Evolutionary conservation across 2,797 vertebrate genomes (phyloP).

Genomic region (Artibeus jamaicensis): DNA sequence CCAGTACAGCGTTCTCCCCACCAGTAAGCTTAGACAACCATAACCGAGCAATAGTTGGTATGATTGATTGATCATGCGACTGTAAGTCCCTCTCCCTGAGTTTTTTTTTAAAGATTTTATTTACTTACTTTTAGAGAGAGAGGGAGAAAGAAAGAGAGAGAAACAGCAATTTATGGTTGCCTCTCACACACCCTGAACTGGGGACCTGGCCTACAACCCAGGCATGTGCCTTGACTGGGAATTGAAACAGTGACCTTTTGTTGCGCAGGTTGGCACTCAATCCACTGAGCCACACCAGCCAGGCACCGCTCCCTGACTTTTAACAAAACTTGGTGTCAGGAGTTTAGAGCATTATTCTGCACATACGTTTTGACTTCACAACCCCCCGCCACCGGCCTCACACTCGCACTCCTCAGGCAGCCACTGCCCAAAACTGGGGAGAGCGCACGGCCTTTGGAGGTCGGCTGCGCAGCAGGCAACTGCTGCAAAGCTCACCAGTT

Average conservation of each 20-base stretch:
- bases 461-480: neutral
- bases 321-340: neutral
- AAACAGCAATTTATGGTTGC: no score
- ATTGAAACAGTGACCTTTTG: no score
- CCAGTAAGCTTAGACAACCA: neutral
- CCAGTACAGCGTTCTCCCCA: neutral
- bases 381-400: neutral
- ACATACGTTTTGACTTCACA: neutral
- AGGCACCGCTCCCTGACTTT: neutral
- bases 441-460: neutral
- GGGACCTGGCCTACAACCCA: no score
- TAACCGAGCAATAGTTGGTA: neutral
- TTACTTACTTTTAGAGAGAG: no score
- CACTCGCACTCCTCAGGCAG: neutral
- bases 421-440: neutral
- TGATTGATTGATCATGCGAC: neutral
- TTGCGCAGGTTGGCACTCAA: no score
- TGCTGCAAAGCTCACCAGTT: neutral
- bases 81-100: neutral
- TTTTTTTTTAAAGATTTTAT: neutral
- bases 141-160: no score
- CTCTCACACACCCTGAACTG: no score
- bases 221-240: no score
- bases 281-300: no score
- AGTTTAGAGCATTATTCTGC: neutral